Base-by-base conservation (phyloP, 2,113 vertebrate genomes). In the Cyphomyrus plagiostoma region DNA sequence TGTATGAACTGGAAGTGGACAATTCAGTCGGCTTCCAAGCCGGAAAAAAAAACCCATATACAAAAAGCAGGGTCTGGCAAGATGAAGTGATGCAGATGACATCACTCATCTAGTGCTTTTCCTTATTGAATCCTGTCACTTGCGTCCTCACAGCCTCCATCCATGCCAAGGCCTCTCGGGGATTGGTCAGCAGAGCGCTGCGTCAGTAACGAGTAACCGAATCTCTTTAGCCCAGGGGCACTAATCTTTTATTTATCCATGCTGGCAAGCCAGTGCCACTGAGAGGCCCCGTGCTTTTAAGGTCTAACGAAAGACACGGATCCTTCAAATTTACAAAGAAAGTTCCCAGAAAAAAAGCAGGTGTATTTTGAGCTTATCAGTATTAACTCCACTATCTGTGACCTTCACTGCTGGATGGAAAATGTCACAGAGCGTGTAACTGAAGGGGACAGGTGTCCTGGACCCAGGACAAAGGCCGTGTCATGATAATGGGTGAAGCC, bases 171-270 rank as follows among this genome's bases (percentile, higher is more conserved):
- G 39, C 21, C 23, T 46, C 35, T 80, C 13, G 15, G 88, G 77
- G 39, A n/a, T n/a, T 15, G 45, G 82, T 48, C 83, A 87, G 42
- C 83, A 39, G 23, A 45, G 42, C 15, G 26, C 19, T 19, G 30
- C 35, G 15, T 86, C 84, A 84, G 58, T 23, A 90, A 77, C 70
- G 66, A 80, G 84, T 90, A 90, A 90, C 62, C 8, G 13, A 30
- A 80, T 26, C 82, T 56, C 62, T 77, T 5, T 80, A 50, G 83
- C 53, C 58, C 26, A 17, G 46, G n/a, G 48, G 50, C 45, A 10
- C 58, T 39, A 53, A 90, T 62, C 35, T 74, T 88, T 88, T 35
- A 90, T 87, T n/a, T 88, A 77, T 77, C 87, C 15, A 6, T 52
- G 26, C 35, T 83, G 30, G 70, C 45, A 83, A 49, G 52, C 8